A percentile compares a stretch with the other conserved stretches of the same genome.
Conservation (phyloP, 1,140 invertebrate genomes). For the Neomicropteryx cornuta region DNA sequence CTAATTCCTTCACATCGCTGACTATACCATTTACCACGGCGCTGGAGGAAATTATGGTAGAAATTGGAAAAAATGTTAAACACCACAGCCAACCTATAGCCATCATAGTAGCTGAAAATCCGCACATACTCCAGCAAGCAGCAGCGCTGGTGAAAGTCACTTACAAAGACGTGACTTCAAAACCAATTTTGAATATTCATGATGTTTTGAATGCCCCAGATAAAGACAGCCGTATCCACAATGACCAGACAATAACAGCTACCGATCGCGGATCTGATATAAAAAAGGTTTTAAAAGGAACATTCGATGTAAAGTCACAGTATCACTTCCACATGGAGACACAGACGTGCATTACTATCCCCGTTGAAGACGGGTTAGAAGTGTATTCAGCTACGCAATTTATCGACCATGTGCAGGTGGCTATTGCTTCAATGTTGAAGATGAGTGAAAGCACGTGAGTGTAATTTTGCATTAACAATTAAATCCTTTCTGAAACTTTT, state of each 20-base stretch:
- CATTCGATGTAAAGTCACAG: constrained; percentile 36
- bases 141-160: constrained; percentile 55
- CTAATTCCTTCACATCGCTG: too few relatives aligned
- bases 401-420: constrained; percentile 51
- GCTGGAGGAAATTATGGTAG: constrained; percentile 44
- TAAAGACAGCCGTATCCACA: constrained; percentile 21
- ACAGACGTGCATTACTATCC: constrained; percentile 46
- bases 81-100: too few relatives aligned
- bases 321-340: constrained; percentile 61
- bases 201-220: constrained; percentile 44
- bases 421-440: constrained; percentile 44
- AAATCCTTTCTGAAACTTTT: too few relatives aligned
- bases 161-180: constrained; percentile 35
- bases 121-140: too few relatives aligned
- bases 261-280: constrained; percentile 24
- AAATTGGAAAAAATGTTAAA: too few relatives aligned
- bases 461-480: neutral
- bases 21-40: constrained; percentile 17
- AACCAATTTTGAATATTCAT: constrained; percentile 38
- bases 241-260: constrained; percentile 15
- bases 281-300: constrained; percentile 40
- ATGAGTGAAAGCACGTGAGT: constrained; percentile 27
- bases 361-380: constrained; percentile 47
- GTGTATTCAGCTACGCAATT: constrained; percentile 51
- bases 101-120: too few relatives aligned